Base-by-base conservation (phyloP, 2,113 vertebrate genomes). In the Lutjanus erythropterus region DNA sequence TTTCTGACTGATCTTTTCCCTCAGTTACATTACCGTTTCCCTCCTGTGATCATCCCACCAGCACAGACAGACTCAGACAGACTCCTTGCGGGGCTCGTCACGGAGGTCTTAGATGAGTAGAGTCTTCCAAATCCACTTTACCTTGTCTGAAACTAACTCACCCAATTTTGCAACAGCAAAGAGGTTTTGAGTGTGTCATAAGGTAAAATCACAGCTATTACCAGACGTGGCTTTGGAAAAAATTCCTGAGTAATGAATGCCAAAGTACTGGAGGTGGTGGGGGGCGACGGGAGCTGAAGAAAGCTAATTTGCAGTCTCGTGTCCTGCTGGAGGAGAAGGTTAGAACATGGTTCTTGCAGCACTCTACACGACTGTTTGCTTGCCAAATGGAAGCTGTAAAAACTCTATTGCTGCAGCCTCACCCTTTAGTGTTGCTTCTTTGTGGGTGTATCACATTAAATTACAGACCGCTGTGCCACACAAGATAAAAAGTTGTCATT, bases 181-280 rank as follows among this genome's bases (percentile, higher is more conserved):
- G 11, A 39, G 56, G 56, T 78, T 71, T 61, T 21, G 42, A 61
- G 49, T 39, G 3, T 61, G 9, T 49, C 41, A 53, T 18, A 75
- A 56, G 31, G 42, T 56, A 81, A 61, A 91, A 84, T 91, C 80
- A 84, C 78, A 80, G 87, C 73, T 89, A 86, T 92, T 94, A 92
- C 90, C 88, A 93, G 87, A 89, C 46, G 72, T 81, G 89, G 84
- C 74, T 85, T 73, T 90, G 86, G 81, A 92, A 92, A 89, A 86
- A 90, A 91, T 90, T 91, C 90, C 82, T 81, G 50, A 58, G 78
- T 83, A 89, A 86, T 91, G 89, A 89, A 83, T 87, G 71, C 69
- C 69, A 87, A 78, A 69, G 47, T 42, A 31, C 16, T 3, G 47
- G 10, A 31, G 31, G 16, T 0, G 16, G 6, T 46, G 10, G 5